Base-by-base conservation (phyloP, 2,797 vertebrate genomes). In the Euthynnus affinis region DNA sequence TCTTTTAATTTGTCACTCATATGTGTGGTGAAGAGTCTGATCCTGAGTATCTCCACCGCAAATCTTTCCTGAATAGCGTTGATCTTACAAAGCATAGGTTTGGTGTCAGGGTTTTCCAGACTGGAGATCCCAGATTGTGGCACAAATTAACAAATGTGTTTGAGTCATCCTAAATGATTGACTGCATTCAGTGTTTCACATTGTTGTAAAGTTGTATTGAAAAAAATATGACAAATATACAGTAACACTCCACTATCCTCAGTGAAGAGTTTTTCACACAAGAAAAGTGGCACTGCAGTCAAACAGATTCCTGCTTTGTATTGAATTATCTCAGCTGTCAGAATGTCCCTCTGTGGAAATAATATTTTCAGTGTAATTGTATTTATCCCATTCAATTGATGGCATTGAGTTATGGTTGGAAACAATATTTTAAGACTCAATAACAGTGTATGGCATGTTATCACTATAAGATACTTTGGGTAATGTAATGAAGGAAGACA, bases 281-380 rank as follows among this genome's bases (percentile, higher is more conserved):
- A 48, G 17, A 64, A 22, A 20, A 70, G 58, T 62, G 14, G 9
- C 67, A 51, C 73, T 48, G 64, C 60, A 64, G 73, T 73, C 27
- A 60, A 64, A 71, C n/a, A n/a, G n/a, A 55, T 63, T 61, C 55
- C 57, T 40, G 62, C 0, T 71, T 76, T 60, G 13, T 32, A 71
- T 52, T 62, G 44, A 58, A 65, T 81, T 75, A 75, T 57, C 71
- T 84, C 44, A n/a, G 37, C 52, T 53, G 61, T 80, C 52, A 76
- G 74, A 67, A 77, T 68, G 63, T 75, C 68, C 7, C 60, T 44
- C 52, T 67, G 63, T 72, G 60, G 48, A 79, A 87, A 81, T 76
- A 42, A 69, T 76, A 72, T 75, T 66, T 81, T 23, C 48, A 6
- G 27, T 60, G 25, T 74, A 66, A 80, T 81, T 73, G 9, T 52